Evolutionary conservation across 2,797 vertebrate species (phyloP), one percentile per base, ranked within the genome.

Genomic region (Chelmon rostratus): DNA sequence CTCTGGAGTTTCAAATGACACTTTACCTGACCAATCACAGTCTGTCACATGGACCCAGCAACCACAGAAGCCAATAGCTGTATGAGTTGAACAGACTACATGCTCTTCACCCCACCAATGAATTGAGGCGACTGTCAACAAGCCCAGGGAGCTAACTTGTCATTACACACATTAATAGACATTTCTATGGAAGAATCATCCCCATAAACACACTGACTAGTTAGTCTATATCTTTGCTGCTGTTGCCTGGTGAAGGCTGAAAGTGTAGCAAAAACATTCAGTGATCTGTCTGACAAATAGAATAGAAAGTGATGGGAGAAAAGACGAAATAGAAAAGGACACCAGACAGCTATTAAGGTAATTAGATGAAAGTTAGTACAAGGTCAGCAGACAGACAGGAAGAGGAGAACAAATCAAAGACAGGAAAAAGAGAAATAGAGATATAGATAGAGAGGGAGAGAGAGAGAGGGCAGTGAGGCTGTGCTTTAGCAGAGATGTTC

Each of bases 351-450:
- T 42, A 72, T 71, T 52, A 66, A 37, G 65, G 50, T 47, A 42
- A 74, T 69, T 38, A 78, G 56, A 84, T 54, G 59, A 65, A 78
- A 83, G 54, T 58, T 40, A 40, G 61, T 25, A 65, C 49, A 59
- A 81, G 66, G 59, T 71, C 71, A 59, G 56, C 59, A 73, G 72
- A 71, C 61, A 74, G 58, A 53, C 58, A 63, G 63, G 46, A 58
- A 46, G 46, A 35, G 11, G 23, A 16, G 25, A 49, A 65, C 31
- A 35, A 49, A 52, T n/a, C 37, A 52, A n/a, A 73, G 4, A 23
- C 5, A 6, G 28, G 54, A 19, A 76, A 25, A 13, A 59, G 46
- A 65, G 2, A 49, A 1, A 44, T n/a, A 25, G 38, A 70, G 37
- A 37, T 8, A 21, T 19, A 52, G 52, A n/a, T n/a, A n/a, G 37